Base-by-base conservation (phyloP, 1,140 invertebrate genomes). In the Apis florea region DNA sequence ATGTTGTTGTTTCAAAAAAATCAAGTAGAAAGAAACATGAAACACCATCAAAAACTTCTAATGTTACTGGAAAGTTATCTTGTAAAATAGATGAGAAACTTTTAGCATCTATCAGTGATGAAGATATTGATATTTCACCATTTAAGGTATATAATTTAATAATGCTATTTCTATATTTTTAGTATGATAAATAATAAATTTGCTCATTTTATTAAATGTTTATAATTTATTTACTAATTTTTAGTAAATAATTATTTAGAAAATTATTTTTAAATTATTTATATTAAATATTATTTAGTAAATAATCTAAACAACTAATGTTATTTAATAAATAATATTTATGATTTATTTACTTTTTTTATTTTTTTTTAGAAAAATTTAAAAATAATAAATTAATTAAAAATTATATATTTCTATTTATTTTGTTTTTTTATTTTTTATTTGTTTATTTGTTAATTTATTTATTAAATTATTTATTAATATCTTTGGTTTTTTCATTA, bases 81-180 rank as follows among this genome's bases (percentile, higher is more conserved):
- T 90, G 88, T 53, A 91, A 91, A 75, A 91, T 90, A 49, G 92
- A 93, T 79, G 93, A 93, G 78, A 93, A 93, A 84, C 69, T 92
- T 15, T 53, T 93, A 69, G 89, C 92, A 2, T 87, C 91, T 2
- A 85, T 90, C 11, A 91, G 90, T 59, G 92, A 93, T 74, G 91
- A 93, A 21, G 92, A 93, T 54, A 91, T 93, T 26, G 93, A 94
- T 85, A 94, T 93, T 78, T 93, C 92, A 11, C 93, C 93, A 10
- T 94, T 94, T 79, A 91, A 91, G 90, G 93, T 94, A 85, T 53
- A 81, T 83, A 79, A 51, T 66, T 66, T 69, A 49, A 85, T 66
- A 15, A 63, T 4, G 12, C 13, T 73, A 75, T 67, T 77, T 51
- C 80, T 79, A 8, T n/a, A 56, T 21, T 61, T 1, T 59, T 40